Conservation (phyloP, 2,113 vertebrate genomes). For the Chloropsis hardwickii region DNA sequence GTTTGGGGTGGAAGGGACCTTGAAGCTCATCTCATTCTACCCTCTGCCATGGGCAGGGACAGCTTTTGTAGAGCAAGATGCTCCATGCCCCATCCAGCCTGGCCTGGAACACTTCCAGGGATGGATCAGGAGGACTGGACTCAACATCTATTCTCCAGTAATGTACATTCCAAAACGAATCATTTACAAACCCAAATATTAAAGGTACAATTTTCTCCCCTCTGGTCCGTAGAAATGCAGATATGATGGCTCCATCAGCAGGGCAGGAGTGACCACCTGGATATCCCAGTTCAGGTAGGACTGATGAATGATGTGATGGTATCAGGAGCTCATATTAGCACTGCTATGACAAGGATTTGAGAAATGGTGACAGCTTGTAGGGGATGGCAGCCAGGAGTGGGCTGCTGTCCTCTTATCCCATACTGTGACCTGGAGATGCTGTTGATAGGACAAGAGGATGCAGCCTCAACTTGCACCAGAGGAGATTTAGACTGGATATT, state of each 20-base stretch:
- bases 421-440: background rate
- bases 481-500: background rate
- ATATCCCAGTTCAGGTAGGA: too few relatives aligned
- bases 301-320: background rate
- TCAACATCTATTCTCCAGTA: background rate
- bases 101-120: background rate
- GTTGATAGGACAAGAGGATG: background rate
- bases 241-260: too few relatives aligned
- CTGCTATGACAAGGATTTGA: background rate
- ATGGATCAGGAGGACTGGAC: background rate
- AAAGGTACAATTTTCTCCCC: background rate
- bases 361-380: background rate
- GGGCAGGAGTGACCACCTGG: background rate
- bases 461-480: background rate
- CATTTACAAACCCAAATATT: background rate
- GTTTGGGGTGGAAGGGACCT: background rate
- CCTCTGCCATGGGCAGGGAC: background rate
- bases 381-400: background rate
- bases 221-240: background rate
- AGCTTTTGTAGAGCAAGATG: fast-evolving
- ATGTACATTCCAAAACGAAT: background rate
- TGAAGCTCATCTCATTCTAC: fast-evolving
- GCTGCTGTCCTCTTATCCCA: background rate
- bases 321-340: background rate
- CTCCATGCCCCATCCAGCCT: background rate